Percentiles rank a stretch among this genome's conserved stretches.
Evolutionary conservation across 2,113 vertebrate genomes (phyloP).

Genomic region (Tricholaema leucomelas): DNA sequence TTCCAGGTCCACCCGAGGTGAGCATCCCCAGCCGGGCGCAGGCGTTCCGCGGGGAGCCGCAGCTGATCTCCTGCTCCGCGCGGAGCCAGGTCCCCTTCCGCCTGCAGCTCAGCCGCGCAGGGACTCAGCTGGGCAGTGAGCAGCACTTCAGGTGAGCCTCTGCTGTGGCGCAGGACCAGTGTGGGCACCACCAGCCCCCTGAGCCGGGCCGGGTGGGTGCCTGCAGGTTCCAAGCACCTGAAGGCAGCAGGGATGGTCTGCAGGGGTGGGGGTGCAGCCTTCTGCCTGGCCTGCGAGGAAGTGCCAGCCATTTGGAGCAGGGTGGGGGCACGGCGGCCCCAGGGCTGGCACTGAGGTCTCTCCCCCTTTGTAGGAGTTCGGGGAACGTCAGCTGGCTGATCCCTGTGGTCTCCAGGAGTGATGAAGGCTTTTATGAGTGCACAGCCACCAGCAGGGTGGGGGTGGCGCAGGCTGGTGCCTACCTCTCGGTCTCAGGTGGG

Average conservation of each 20-base stretch:
- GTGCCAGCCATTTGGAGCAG: neutral
- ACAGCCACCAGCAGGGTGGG: conserved; percentile 81
- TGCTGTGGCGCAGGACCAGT: fast-evolving
- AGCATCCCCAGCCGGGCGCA: conserved; percentile 82
- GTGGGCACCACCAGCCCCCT: neutral
- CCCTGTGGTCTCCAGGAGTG: conserved; percentile 71
- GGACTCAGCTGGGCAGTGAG: conserved; percentile 79
- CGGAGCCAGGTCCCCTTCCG: conserved; percentile 84
- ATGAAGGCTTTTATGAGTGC: conserved; percentile 88
- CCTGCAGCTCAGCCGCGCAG: conserved; percentile 80
- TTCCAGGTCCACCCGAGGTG: conserved; percentile 84
- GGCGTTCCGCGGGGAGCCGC: conserved; percentile 78
- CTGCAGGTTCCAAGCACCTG: neutral
- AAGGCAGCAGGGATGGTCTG: neutral
- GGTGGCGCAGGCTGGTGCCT: conserved; percentile 74
- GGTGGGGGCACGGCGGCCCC: neutral
- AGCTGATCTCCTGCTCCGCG: conserved; percentile 83
- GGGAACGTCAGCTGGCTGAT: conserved; percentile 88
- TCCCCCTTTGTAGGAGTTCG: conserved; percentile 71
- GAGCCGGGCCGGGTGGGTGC: neutral
- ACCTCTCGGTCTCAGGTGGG: conserved; percentile 85
- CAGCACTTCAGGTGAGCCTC: conserved; percentile 80
- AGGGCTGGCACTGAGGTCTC: neutral
- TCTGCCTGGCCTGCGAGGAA: no score
- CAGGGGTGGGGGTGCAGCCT: neutral